phyloP scores from a whole-genome alignment of 2,113 vertebrate species.

The Empidonax alnorum region DNA sequence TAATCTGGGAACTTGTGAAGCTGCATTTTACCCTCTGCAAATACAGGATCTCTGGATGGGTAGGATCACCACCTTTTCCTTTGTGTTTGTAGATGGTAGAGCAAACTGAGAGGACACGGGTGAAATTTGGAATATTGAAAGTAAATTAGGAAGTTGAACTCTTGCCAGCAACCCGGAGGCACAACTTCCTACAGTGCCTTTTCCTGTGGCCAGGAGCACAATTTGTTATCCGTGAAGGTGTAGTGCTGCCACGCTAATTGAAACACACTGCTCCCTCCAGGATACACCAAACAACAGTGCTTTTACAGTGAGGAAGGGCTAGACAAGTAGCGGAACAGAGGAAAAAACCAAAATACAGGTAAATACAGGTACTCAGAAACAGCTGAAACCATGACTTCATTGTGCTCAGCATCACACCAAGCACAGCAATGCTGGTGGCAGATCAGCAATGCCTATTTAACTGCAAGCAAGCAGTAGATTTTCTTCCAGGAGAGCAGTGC shows the following conservation, averaged over 20 bases:
- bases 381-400: background rate
- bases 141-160: background rate
- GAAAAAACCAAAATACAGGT: background rate
- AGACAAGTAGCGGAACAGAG: background rate
- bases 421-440: background rate
- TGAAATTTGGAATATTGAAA: background rate
- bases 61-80: background rate
- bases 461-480: background rate
- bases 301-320: background rate
- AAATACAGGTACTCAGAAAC: background rate
- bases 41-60: background rate
- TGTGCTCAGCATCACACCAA: background rate
- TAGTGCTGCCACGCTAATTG: background rate
- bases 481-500: background rate
- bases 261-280: constrained; percentile 22
- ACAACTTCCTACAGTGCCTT: background rate
- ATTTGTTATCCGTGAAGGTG: background rate
- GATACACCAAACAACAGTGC: background rate
- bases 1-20: background rate
- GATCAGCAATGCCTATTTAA: background rate
- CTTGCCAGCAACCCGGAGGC: background rate
- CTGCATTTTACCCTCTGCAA: background rate
- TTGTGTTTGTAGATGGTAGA: background rate
- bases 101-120: background rate
- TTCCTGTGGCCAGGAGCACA: background rate